These are phyloP conservation scores for Centropus unirufus DNA, from an alignment of 2,113 vertebrate species.

Conservation along the genomic window DNA sequence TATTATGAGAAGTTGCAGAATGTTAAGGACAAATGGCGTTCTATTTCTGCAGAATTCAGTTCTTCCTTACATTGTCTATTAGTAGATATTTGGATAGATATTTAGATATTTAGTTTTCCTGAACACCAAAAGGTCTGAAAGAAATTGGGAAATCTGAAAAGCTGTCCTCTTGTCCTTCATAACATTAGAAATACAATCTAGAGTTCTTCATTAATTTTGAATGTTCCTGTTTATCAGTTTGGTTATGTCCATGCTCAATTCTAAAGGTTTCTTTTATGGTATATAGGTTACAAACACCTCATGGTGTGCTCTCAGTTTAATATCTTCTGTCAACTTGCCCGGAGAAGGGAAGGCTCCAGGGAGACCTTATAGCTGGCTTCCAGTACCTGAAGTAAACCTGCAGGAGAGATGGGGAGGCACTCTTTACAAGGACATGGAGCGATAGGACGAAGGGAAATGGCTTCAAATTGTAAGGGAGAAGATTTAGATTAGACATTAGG, in stretches of 20 bases:
- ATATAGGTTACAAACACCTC: background rate
- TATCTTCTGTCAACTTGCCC: background rate
- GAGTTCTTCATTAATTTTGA: background rate
- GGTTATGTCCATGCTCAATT: background rate
- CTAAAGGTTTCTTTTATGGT: background rate
- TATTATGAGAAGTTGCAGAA: background rate
- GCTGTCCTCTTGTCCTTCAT: background rate
- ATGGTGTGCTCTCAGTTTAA: background rate
- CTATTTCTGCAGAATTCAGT: background rate
- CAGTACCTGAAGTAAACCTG: no score
- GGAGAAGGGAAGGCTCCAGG: no score
- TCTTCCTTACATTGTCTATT: background rate
- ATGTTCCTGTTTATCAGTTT: background rate
- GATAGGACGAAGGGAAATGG: no score
- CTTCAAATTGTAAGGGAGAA: no score
- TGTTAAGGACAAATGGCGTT: background rate
- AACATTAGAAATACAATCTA: background rate
- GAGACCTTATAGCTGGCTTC: no score
- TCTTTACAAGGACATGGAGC: no score
- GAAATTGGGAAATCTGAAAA: background rate
- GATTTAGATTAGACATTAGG: no score
- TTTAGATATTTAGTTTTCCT: background rate
- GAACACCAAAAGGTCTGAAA: background rate
- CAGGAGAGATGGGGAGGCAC: no score
- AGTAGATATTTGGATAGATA: background rate